phyloP scores from a whole-genome alignment of 2,113 vertebrate species.

The Delphinapterus leucas region DNA sequence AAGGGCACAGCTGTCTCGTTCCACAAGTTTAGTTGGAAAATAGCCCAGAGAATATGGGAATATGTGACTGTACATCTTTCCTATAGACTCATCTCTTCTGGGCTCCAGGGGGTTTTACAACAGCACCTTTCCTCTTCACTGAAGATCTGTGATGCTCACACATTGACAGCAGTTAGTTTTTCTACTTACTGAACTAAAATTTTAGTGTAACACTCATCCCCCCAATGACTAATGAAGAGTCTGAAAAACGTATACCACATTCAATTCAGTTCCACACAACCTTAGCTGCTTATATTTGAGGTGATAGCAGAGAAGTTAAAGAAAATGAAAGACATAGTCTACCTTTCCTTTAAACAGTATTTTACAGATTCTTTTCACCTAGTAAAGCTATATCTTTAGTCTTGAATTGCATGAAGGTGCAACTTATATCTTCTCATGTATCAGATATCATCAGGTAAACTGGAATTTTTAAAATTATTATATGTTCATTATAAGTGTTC shows the following conservation, averaged over 20 bases:
- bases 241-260: background rate
- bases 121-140: background rate
- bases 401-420: background rate
- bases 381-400: background rate
- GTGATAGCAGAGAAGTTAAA: background rate
- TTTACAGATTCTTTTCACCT: background rate
- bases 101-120: background rate
- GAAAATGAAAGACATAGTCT: background rate
- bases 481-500: background rate
- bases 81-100: background rate
- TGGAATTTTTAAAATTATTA: background rate
- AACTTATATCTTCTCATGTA: background rate
- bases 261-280: background rate
- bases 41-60: conserved; percentile 46
- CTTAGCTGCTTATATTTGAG: background rate
- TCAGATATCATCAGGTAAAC: background rate
- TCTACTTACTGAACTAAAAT: background rate
- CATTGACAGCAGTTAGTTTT: background rate
- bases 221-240: conserved; percentile 10
- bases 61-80: conserved; percentile 49
- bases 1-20: conserved; percentile 58
- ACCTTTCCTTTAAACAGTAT: background rate
- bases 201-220: background rate
- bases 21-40: conserved; percentile 66
- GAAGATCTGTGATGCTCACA: background rate